Evolutionary conservation across 2,888 invertebrate species (phyloP).

Genomic region (Acrobasis consociella): DNA sequence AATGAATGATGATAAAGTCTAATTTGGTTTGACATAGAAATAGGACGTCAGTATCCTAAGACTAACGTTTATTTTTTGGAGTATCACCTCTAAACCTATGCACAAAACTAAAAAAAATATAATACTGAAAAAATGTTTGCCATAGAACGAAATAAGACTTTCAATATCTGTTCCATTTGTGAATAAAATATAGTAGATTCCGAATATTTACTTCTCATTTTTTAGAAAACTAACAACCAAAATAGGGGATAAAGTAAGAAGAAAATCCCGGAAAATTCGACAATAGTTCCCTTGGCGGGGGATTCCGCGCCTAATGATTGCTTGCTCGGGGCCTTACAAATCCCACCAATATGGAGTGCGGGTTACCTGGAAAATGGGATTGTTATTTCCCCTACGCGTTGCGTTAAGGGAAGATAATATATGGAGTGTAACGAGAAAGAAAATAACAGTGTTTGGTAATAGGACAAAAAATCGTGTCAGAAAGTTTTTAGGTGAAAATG

Average conservation of each 20-base stretch:
- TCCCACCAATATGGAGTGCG: conserved; percentile 77
- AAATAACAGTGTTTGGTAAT: conserved; percentile 34
- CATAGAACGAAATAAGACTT: not conserved
- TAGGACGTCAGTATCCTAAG: too few species aligned
- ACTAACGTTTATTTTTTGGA: too few species aligned
- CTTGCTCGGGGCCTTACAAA: conserved; percentile 60
- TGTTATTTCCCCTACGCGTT: conserved; percentile 48
- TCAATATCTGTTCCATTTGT: not conserved
- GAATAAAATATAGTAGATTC: not conserved
- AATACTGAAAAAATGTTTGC: not conserved
- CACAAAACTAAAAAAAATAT: not conserved
- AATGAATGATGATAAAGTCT: too few species aligned
- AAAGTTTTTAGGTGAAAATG: too few species aligned
- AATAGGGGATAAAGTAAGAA: conserved; percentile 47
- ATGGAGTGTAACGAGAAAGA: conserved; percentile 47
- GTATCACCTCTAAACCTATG: too few species aligned
- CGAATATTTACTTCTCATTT: conserved; percentile 27
- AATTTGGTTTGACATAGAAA: too few species aligned
- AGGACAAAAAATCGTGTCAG: not conserved
- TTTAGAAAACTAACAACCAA: conserved; percentile 42
- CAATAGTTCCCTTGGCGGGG: conserved; percentile 65
- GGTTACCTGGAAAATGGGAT: conserved; percentile 77
- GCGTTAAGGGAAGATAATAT: conserved; percentile 39
- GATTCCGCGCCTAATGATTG: conserved; percentile 74
- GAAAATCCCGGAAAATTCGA: conserved; percentile 68